Conservation (phyloP, 2,113 vertebrate species). For the Serilophus lunatus region DNA sequence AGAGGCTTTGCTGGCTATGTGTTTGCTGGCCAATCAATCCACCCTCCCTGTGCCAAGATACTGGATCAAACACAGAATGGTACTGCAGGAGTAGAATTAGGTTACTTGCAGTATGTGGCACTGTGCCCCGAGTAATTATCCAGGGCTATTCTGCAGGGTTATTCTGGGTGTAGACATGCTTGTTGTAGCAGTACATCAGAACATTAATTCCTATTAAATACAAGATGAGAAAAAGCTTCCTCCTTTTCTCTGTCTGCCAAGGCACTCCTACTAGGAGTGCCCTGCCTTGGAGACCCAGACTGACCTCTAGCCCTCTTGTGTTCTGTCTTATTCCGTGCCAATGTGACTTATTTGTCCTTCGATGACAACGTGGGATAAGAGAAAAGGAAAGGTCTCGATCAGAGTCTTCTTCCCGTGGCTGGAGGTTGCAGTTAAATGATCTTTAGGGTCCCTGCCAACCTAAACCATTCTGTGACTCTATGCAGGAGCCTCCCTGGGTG, state of each 20-base stretch:
- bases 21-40: background rate
- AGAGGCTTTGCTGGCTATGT: background rate
- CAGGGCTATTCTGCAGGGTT: background rate
- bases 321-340: background rate
- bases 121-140: background rate
- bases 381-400: background rate
- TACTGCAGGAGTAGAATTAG: background rate
- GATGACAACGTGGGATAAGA: background rate
- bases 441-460: background rate
- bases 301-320: background rate
- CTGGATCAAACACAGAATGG: background rate
- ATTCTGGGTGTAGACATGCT: background rate
- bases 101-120: background rate
- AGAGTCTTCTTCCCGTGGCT: background rate
- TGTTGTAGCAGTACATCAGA: background rate
- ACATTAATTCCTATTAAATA: background rate
- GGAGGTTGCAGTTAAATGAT: background rate
- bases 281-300: background rate
- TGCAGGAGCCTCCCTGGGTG: background rate
- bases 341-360: background rate
- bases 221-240: background rate
- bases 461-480: background rate
- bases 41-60: fast-evolving
- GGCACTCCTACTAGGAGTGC: background rate
- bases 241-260: background rate